phyloP scores from a whole-genome alignment of 2,888 invertebrate genomes.

The Schizaphis graminum region DNA sequence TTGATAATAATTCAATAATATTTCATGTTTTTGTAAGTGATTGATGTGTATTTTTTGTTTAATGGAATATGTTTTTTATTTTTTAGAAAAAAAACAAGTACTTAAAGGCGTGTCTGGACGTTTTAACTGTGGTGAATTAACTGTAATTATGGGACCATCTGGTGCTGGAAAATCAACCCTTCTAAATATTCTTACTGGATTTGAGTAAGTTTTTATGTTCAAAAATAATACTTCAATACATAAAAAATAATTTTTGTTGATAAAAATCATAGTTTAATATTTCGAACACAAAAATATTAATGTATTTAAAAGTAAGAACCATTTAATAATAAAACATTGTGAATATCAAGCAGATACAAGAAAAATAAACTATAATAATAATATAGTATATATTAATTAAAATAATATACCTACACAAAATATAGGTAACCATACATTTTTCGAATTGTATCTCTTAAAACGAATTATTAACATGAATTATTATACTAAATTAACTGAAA shows the following conservation, averaged over 20 bases:
- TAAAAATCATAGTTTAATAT: neutral
- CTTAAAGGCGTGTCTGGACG: constrained; percentile 90
- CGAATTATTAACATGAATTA: no score
- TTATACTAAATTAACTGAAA: no score
- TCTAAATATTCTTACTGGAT: constrained; percentile 74
- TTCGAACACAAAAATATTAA: neutral
- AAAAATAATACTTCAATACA: neutral
- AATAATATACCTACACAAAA: no score
- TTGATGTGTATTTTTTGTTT: neutral
- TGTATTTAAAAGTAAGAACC: neutral
- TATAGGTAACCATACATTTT: no score
- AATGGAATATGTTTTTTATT: constrained; percentile 28
- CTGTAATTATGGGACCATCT: constrained; percentile 97
- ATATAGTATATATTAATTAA: no score
- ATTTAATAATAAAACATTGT: neutral
- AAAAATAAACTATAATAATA: neutral
- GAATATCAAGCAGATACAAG: neutral
- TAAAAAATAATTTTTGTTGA: neutral
- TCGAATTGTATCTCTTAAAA: no score
- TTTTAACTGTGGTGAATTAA: constrained; percentile 90
- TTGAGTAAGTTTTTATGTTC: constrained; percentile 71
- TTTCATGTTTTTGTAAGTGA: neutral
- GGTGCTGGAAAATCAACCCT: constrained; percentile 75
- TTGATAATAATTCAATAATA: neutral
- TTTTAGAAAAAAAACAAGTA: constrained; percentile 83